Base-by-base conservation (phyloP, 2,888 invertebrate genomes). In the Heliconius charithonia region DNA sequence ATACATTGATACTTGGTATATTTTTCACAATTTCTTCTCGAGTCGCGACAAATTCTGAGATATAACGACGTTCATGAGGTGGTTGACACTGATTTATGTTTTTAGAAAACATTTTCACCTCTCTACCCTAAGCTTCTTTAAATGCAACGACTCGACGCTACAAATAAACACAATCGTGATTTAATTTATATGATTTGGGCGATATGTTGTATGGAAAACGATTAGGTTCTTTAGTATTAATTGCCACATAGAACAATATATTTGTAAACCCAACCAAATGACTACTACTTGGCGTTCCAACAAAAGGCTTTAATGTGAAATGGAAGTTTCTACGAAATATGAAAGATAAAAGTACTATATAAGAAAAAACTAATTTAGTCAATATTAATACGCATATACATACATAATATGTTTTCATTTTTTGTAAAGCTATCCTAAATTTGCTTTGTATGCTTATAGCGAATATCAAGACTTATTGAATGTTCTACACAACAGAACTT, bases 1-100 rank as follows among this genome's bases (percentile, higher is more conserved):
- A 56, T 32, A 32, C n/a, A 32, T 72, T 32, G 32, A 72, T 13
- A 32, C 13, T 72, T 29, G 22, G 56, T 32, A 67, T 67, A 67
- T 67, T 72, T 72, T 72, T 72, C 71, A 32, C 71, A 72, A 25
- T 72, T 56, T 51, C 69, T 45, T 19, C 37, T 71, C 51, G 63
- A 77, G 45, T 77, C 75, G 70, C 77, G 82, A 82, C 81, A 81
- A 82, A 82, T 81, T 73, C 62, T 79, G 71, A 80, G 81, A 78
- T 79, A 80, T 76, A 76, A 77, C 75, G 83, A 81, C 80, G 66
- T 81, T 79, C 80, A 79, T 78, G 81, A 81, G 80, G 78, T 76
- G 69, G 74, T 51, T 62, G 82, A 80, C 83, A 72, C 27, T 78
- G 80, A 82, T 83, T 80, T 81, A 82, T 80, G 76, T 41, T 37